Evolutionary conservation across 2,888 invertebrate genomes (phyloP).

Genomic region (Emmelina monodactyla): DNA sequence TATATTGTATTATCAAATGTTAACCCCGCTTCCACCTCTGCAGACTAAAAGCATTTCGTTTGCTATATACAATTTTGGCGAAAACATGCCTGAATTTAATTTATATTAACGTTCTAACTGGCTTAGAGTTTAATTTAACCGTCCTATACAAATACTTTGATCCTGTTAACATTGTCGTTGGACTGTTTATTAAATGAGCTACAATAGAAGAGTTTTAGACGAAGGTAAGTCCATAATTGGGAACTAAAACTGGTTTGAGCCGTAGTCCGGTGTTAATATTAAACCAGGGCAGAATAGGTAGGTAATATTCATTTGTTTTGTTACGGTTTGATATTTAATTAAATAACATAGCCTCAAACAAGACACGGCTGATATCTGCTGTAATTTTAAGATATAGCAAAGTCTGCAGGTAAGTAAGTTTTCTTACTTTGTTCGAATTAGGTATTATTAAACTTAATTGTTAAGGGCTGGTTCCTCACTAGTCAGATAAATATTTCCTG

Average conservation of each 20-base stretch:
- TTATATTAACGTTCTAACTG: slow-evolving; percentile 28
- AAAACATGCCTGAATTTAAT: slow-evolving; percentile 28
- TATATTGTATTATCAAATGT: too few species aligned
- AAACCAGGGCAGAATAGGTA: neutral
- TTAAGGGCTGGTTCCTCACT: too few species aligned
- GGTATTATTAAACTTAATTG: too few species aligned
- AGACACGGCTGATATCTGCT: too few species aligned
- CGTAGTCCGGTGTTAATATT: neutral
- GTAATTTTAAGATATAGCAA: too few species aligned
- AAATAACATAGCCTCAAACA: too few species aligned
- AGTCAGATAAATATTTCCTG: too few species aligned
- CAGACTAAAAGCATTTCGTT: too few species aligned
- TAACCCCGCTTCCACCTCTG: too few species aligned
- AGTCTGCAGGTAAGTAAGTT: too few species aligned
- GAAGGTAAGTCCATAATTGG: neutral
- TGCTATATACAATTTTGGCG: slow-evolving; percentile 19
- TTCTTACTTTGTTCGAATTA: too few species aligned
- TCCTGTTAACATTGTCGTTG: slow-evolving; percentile 28
- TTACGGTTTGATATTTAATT: neutral
- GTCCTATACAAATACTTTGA: slow-evolving; percentile 40
- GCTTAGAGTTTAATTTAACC: slow-evolving; percentile 34
- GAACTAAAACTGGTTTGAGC: neutral
- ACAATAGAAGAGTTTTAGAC: slow-evolving; percentile 17
- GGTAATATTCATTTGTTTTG: neutral
- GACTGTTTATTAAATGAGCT: slow-evolving; percentile 24